Evolutionary conservation across 2,113 vertebrate genomes (phyloP).

Genomic region (Parus major): DNA sequence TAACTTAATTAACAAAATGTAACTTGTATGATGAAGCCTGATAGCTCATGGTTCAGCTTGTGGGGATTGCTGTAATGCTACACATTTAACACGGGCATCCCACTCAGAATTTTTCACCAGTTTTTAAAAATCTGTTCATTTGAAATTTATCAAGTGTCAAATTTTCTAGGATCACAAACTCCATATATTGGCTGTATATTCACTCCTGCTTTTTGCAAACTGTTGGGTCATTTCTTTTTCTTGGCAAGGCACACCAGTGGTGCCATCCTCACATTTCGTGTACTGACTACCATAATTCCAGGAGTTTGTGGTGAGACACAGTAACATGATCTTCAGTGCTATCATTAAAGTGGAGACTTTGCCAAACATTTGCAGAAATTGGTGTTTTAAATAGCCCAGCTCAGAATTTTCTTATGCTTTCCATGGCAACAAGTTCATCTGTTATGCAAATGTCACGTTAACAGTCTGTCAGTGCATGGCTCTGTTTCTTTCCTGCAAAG

Average conservation of each 20-base stretch:
- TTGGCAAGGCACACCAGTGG: background rate
- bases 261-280: background rate
- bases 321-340: background rate
- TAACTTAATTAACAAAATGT: background rate
- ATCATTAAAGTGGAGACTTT: background rate
- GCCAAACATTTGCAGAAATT: conserved; percentile 6
- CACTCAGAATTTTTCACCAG: background rate
- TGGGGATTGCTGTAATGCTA: background rate
- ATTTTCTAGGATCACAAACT: background rate
- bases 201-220: background rate
- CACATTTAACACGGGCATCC: background rate
- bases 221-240: background rate
- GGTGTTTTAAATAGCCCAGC: conserved; percentile 47
- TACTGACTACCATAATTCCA: background rate
- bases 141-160: background rate
- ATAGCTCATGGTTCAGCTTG: background rate
- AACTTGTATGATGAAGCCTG: background rate
- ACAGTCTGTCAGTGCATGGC: background rate
- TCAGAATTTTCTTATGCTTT: conserved; percentile 11
- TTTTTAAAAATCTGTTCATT: background rate
- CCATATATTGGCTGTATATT: background rate
- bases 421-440: conserved; percentile 58
- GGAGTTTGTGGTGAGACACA: background rate
- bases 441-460: background rate
- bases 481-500: background rate